A percentile compares a stretch with the other conserved stretches of the same genome.
Evolutionary conservation across 2,113 vertebrate genomes (phyloP).

Genomic region (Glaucidium brasilianum): DNA sequence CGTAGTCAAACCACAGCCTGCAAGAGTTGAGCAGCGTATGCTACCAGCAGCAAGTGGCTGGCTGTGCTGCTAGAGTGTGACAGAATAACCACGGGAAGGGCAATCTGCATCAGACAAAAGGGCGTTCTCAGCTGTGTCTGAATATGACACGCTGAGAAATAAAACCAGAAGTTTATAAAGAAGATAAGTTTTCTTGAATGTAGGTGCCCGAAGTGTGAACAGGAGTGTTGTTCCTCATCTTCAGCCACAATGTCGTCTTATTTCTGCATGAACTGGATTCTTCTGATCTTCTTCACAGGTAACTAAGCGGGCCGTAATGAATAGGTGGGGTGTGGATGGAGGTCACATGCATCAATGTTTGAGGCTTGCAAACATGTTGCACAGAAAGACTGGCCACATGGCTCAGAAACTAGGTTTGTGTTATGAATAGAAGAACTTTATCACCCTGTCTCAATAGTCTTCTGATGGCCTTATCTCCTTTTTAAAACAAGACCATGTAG

Average conservation of each 20-base stretch:
- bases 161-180: neutral
- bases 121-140: neutral
- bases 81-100: neutral
- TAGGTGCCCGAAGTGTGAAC: neutral
- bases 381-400: neutral
- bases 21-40: neutral
- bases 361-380: neutral
- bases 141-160: neutral
- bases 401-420: neutral
- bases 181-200: neutral
- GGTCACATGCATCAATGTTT: neutral
- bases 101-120: neutral
- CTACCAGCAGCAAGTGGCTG: neutral
- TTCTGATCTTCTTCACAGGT: slow-evolving; percentile 61
- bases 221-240: neutral
- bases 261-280: neutral
- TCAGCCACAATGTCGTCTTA: neutral
- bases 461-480: neutral
- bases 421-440: neutral
- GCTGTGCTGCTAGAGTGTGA: neutral
- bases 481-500: neutral
- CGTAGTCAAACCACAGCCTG: neutral
- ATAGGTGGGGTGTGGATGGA: neutral
- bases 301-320: neutral
- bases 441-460: neutral